phyloP scores from a whole-genome alignment of 2,797 vertebrate genomes.

The Rhinophrynus dorsalis region DNA sequence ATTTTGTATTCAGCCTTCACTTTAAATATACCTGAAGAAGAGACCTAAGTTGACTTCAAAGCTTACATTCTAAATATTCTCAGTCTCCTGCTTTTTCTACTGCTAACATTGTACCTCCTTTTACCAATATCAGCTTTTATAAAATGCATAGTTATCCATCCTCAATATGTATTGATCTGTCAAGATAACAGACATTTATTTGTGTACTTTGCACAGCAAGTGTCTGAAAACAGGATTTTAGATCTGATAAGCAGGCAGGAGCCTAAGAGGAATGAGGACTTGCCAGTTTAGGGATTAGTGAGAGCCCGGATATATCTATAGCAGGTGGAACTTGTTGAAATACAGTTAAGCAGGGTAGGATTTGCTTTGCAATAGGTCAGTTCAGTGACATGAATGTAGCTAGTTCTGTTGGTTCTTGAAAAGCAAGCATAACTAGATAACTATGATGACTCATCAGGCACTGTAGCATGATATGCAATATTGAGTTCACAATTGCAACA shows the following conservation, averaged over 20 bases:
- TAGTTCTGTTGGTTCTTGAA: too few species aligned
- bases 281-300: conserved; percentile 27
- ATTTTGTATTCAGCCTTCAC: too few species aligned
- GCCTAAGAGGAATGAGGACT: conserved; percentile 28
- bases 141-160: neutral
- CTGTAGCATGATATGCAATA: too few species aligned
- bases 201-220: neutral
- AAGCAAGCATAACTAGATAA: too few species aligned
- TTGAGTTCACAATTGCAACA: too few species aligned
- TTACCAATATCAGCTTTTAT: neutral
- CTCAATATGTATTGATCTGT: neutral
- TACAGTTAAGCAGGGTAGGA: neutral
- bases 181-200: neutral
- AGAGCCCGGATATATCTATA: neutral
- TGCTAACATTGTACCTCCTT: too few species aligned
- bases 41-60: too few species aligned
- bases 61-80: too few species aligned
- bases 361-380: too few species aligned
- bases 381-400: too few species aligned
- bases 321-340: neutral
- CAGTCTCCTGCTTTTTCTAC: neutral
- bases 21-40: too few species aligned
- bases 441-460: too few species aligned
- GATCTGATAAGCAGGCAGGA: neutral
- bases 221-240: neutral